These are phyloP conservation scores for Hedychridium roseum DNA, from an alignment of 2,888 invertebrate genomes.

Conservation along the genomic window DNA sequence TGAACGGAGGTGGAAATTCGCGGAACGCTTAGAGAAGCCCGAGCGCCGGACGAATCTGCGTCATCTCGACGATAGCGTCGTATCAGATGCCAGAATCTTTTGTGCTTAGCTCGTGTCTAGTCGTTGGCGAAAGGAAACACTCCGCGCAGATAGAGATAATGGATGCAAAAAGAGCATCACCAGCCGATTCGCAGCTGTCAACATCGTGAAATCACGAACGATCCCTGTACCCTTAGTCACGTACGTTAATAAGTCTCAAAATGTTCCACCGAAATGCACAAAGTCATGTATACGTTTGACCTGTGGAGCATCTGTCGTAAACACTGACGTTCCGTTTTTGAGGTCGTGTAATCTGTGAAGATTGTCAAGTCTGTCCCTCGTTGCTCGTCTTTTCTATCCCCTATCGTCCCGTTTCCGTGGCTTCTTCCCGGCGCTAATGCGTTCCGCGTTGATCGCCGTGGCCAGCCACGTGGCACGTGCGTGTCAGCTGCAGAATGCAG, in stretches of 20 bases:
- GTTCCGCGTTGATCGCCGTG: constrained; percentile 29
- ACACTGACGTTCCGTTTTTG: too few species aligned
- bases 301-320: too few species aligned
- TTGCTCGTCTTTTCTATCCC: too few species aligned
- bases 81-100: constrained; percentile 34
- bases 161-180: too few species aligned
- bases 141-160: constrained; percentile 19
- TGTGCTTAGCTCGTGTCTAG: constrained; percentile 47
- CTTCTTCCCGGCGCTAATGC: constrained; percentile 28
- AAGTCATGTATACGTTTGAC: too few species aligned
- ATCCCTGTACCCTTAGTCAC: too few species aligned
- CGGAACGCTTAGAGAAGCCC: constrained; percentile 37
- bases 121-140: constrained; percentile 35
- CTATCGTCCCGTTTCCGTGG: constrained; percentile 32
- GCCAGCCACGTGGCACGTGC: constrained; percentile 40
- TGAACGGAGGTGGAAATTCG: constrained; percentile 32
- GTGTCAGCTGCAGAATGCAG: constrained; percentile 43
- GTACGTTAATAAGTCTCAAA: too few species aligned
- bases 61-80: constrained; percentile 10
- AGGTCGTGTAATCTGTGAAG: too few species aligned
- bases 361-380: too few species aligned
- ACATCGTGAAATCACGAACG: too few species aligned
- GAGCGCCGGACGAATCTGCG: constrained; percentile 9
- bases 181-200: too few species aligned
- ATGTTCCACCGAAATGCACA: too few species aligned